Conservation (phyloP, 2,888 invertebrate genomes). For the Chrysina gloriosa region DNA sequence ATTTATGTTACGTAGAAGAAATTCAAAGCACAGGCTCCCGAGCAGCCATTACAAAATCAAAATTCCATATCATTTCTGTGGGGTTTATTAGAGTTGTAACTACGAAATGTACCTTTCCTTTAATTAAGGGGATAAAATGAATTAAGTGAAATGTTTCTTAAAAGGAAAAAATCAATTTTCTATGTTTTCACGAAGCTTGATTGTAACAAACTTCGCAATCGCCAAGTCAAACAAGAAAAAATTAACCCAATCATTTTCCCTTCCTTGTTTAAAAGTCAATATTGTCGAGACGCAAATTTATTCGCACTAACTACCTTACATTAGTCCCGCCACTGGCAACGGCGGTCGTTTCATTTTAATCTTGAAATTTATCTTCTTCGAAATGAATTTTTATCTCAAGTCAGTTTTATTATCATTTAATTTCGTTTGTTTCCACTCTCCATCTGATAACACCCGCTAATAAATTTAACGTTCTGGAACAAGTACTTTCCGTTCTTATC, state of each 20-base stretch:
- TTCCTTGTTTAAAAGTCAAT: slow-evolving; percentile 15
- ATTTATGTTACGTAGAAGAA: too few relatives aligned
- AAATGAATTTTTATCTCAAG: slow-evolving; percentile 35
- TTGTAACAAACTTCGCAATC: too few relatives aligned
- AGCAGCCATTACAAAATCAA: too few relatives aligned
- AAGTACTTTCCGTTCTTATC: slow-evolving; percentile 23
- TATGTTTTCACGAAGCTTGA: too few relatives aligned
- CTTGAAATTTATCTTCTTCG: slow-evolving; percentile 31
- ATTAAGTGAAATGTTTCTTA: too few relatives aligned
- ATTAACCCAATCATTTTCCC: neutral
- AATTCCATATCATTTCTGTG: too few relatives aligned
- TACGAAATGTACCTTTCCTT: too few relatives aligned
- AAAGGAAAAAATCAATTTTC: too few relatives aligned
- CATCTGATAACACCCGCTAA: slow-evolving; percentile 34
- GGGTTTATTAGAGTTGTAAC: too few relatives aligned
- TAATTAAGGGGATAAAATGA: too few relatives aligned
- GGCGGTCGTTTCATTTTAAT: slow-evolving; percentile 26
- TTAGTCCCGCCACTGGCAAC: slow-evolving; percentile 6
- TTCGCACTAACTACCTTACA: slow-evolving; percentile 1
- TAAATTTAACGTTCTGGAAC: slow-evolving; percentile 22
- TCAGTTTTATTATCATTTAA: slow-evolving; percentile 33
- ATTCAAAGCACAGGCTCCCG: too few relatives aligned
- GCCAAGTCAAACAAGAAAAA: too few relatives aligned
- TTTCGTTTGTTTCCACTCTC: slow-evolving; percentile 33
- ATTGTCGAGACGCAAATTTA: slow-evolving; percentile 10